phyloP scores from a whole-genome alignment of 1,140 invertebrate genomes.

The Pogonus chalceus region DNA sequence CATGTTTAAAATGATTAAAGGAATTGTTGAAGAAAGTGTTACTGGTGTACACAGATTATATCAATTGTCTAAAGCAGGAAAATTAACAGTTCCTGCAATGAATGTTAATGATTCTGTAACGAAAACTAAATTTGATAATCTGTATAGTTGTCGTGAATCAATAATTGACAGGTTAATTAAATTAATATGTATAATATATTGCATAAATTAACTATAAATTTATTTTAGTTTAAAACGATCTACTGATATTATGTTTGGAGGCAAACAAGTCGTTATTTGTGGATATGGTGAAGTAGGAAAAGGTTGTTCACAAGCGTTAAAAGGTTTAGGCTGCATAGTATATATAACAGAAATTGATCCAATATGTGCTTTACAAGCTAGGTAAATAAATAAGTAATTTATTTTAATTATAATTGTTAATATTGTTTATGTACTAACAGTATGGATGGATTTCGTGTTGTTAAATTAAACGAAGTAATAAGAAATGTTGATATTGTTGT shows the following conservation, averaged over 20 bases:
- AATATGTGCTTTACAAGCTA: constrained; percentile 94
- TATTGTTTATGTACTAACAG: constrained; percentile 42
- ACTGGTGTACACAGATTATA: constrained; percentile 95
- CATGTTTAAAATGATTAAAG: constrained; percentile 93
- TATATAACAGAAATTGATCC: constrained; percentile 98
- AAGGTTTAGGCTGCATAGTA: constrained; percentile 86
- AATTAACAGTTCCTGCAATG: constrained; percentile 95
- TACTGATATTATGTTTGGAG: constrained; percentile 97
- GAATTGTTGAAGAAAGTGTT: constrained; percentile 96
- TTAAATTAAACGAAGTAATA: constrained; percentile 92
- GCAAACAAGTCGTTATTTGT: constrained; percentile 93
- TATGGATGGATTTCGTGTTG: constrained; percentile 95
- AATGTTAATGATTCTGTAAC: constrained; percentile 98
- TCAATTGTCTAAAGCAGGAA: constrained; percentile 89
- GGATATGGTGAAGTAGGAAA: constrained; percentile 98
- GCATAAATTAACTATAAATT: background rate
- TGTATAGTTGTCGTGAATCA: constrained; percentile 84
- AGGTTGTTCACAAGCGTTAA: constrained; percentile 90
- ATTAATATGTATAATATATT: background rate
- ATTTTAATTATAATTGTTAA: constrained; percentile 8
- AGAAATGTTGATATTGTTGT: constrained; percentile 88
- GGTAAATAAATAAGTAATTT: constrained; percentile 42
- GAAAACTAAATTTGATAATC: constrained; percentile 98
- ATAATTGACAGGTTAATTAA: constrained; percentile 75
- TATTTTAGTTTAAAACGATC: constrained; percentile 66